These are phyloP conservation scores for Urocolius indicus DNA, from an alignment of 2,113 vertebrate species.

Conservation along the genomic window DNA sequence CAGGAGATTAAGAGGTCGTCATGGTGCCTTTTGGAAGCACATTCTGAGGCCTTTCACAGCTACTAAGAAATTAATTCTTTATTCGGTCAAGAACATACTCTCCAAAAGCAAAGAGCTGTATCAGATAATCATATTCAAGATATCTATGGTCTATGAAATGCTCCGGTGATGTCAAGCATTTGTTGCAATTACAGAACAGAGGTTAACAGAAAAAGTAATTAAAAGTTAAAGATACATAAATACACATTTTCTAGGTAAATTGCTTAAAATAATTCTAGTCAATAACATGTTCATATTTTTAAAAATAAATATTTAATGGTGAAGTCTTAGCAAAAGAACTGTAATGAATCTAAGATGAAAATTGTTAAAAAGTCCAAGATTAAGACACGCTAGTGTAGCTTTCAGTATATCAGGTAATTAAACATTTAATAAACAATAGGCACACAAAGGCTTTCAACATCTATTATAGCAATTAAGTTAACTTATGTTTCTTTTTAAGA, in stretches of 20 bases:
- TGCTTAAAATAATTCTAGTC: not conserved
- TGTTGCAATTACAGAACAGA: not conserved
- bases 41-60: not conserved
- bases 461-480: not conserved
- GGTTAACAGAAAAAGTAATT: too few relatives aligned
- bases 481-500: not conserved
- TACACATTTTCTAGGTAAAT: not conserved
- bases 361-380: not conserved
- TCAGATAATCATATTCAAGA: not conserved
- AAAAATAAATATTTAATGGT: not conserved
- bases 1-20: not conserved
- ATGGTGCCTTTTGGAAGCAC: not conserved
- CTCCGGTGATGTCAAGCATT: not conserved
- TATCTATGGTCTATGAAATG: not conserved
- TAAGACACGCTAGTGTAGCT: not conserved
- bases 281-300: not conserved
- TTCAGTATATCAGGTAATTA: constrained; percentile 30
- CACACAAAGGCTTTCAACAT: not conserved
- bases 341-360: not conserved
- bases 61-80: not conserved
- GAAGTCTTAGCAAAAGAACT: not conserved
- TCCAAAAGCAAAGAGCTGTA: not conserved
- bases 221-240: not conserved
- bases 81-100: not conserved
- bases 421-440: constrained; percentile 30